Conservation (phyloP, 2,888 invertebrate species). For the Drosophila mercatorum region DNA sequence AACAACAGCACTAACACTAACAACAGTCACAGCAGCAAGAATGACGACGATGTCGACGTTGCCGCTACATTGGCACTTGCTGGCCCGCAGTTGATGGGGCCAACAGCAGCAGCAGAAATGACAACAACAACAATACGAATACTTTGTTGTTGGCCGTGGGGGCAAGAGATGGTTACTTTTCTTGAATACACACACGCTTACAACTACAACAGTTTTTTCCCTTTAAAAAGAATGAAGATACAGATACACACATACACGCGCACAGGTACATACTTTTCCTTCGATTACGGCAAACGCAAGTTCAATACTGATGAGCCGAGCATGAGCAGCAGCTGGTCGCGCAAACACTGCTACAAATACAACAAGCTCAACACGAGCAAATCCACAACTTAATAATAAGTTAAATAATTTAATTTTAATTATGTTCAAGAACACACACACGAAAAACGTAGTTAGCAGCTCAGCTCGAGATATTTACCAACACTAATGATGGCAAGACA, state of each 20-base stretch:
- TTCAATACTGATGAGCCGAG: conserved; percentile 45
- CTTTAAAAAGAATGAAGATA: conserved; percentile 56
- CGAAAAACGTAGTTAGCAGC: conserved; percentile 71
- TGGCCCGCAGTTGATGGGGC: conserved; percentile 52
- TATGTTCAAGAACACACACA: conserved; percentile 73
- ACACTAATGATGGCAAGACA: conserved; percentile 57
- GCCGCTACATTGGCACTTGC: conserved; percentile 62
- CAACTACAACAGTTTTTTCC: conserved; percentile 58
- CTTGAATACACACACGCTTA: conserved; percentile 71
- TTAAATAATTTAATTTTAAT: conserved; percentile 75
- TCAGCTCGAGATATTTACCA: conserved; percentile 52
- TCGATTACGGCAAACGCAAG: conserved; percentile 51
- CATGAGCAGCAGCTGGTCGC: conserved; percentile 33
- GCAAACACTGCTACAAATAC: conserved; percentile 33
- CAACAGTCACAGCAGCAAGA: conserved; percentile 17
- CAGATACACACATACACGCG: conserved; percentile 37
- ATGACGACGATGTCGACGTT: conserved; percentile 28
- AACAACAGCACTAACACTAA: conserved; percentile 7
- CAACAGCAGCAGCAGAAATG: conserved; percentile 29
- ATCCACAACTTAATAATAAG: conserved; percentile 74
- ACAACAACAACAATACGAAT: conserved; percentile 11
- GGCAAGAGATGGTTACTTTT: conserved; percentile 68
- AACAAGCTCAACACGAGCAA: conserved; percentile 36
- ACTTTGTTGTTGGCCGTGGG: conserved; percentile 11
- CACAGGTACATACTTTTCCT: conserved; percentile 66